Evolutionary conservation across 2,797 vertebrate genomes (phyloP).

Genomic region (Pangasius mekongensis): DNA sequence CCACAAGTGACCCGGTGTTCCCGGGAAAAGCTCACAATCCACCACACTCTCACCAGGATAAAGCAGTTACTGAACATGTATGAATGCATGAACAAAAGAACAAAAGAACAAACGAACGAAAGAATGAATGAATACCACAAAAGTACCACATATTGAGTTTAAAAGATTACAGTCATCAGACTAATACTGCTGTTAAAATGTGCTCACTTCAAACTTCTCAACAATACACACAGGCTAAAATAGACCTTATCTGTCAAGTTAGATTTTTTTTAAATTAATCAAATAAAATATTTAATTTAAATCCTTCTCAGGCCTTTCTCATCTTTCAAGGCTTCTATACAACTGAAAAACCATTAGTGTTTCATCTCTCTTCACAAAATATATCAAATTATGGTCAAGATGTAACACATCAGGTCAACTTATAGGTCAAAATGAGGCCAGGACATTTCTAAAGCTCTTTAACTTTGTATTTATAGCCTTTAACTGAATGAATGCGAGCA

Average conservation of each 20-base stretch:
- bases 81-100: neutral
- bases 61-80: neutral
- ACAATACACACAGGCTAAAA: neutral
- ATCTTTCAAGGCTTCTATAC: neutral
- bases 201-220: neutral
- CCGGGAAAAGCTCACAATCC: neutral
- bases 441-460: neutral
- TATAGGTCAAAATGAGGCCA: neutral
- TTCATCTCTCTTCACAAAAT: neutral
- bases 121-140: neutral
- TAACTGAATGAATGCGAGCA: neutral
- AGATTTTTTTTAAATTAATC: neutral
- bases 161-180: neutral
- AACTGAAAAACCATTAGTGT: neutral
- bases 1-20: neutral
- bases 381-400: neutral
- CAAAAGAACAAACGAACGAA: too few relatives aligned
- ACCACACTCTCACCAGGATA: neutral
- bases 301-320: conserved; percentile 7
- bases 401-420: neutral
- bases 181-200: neutral
- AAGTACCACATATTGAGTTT: neutral
- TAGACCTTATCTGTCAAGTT: neutral
- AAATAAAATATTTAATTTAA: neutral
- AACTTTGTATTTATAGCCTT: neutral